Base-by-base conservation (phyloP, 2,888 invertebrate genomes). In the Lithophane socia region DNA sequence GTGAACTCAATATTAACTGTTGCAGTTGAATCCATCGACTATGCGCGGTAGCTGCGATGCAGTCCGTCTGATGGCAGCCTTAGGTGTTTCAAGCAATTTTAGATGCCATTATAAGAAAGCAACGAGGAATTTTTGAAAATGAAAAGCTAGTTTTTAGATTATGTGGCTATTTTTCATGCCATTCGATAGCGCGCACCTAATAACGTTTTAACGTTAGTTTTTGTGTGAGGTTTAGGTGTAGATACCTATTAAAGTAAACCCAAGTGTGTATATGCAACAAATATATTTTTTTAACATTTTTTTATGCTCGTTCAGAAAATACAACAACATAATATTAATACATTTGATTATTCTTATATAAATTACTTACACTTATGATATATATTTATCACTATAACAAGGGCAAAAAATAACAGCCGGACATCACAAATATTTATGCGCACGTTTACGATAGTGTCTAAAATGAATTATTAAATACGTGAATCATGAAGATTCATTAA, bases 271-370 rank as follows among this genome's bases (percentile, higher is more conserved):
- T 86, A 85, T 82, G 72, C 89, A 91, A 90, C 87, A 91, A 86
- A 86, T 82, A 80, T 85, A 83, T 89, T 88, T 92, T 92, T 92
- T 93, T 92, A 65, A 88, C 83, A 60, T 78, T 88, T 93, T 92
- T 86, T 83, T 82, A 91, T 93, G 92, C 91, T 84, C 89, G 74
- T 75, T 90, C 80, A 81, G 73, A 90, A 91, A 91, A 90, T 91
- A 90, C 88, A 91, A 89, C 88, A 90, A 83, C 89, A 85, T 87
- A 79, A 80, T 85, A 71, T 74, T 80, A 84, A 77, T 75, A 80
- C 16, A 68, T 72, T 83, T 74, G 65, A 83, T 72, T 82, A 86
- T 68, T 72, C 37, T 49, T 70, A 72, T 61, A 74, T 75, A 75
- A 65, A 54, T 69, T 76, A 75, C 63, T 69, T 76, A 75, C 61